Evolutionary conservation across 2,888 invertebrate genomes (phyloP).

Genomic region (Pocota personata): DNA sequence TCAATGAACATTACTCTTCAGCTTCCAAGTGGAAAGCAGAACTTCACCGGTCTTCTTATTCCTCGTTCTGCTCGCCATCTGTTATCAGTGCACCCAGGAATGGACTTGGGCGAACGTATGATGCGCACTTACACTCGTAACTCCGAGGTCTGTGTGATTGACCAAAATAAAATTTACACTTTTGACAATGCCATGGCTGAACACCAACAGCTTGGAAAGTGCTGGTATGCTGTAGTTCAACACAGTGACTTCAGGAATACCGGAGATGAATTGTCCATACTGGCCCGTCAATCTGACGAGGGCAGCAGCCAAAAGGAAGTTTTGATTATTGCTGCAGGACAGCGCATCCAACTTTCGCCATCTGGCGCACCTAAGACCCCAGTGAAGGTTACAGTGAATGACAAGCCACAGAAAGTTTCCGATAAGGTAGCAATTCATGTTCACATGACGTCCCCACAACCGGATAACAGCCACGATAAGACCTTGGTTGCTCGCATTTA

Average conservation of each 20-base stretch:
- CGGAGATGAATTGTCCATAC: conserved; percentile 78
- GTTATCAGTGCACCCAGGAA: conserved; percentile 83
- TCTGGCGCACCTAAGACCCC: conserved; percentile 69
- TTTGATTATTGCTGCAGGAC: conserved; percentile 82
- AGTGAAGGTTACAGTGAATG: conserved; percentile 80
- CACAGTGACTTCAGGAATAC: conserved; percentile 81
- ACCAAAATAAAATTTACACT: conserved; percentile 85
- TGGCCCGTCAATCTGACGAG: conserved; percentile 80
- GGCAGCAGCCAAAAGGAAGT: conserved; percentile 80
- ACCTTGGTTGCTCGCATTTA: conserved; percentile 83
- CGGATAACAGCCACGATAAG: conserved; percentile 73
- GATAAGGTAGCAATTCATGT: conserved; percentile 78
- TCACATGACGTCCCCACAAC: conserved; percentile 78
- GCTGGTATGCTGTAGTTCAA: conserved; percentile 87
- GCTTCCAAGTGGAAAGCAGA: conserved; percentile 81
- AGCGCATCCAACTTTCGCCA: conserved; percentile 74
- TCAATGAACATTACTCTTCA: conserved; percentile 83
- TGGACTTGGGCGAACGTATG: conserved; percentile 75
- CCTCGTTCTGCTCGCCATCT: conserved; percentile 81
- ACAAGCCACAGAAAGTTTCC: conserved; percentile 77
- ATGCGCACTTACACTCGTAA: conserved; percentile 78
- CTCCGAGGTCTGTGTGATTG: conserved; percentile 84
- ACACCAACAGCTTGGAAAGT: conserved; percentile 83
- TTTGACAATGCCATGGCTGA: conserved; percentile 87
- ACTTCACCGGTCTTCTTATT: conserved; percentile 83